These are phyloP conservation scores for Xenopus petersii DNA, from an alignment of 2,797 vertebrate species.

Conservation along the genomic window DNA sequence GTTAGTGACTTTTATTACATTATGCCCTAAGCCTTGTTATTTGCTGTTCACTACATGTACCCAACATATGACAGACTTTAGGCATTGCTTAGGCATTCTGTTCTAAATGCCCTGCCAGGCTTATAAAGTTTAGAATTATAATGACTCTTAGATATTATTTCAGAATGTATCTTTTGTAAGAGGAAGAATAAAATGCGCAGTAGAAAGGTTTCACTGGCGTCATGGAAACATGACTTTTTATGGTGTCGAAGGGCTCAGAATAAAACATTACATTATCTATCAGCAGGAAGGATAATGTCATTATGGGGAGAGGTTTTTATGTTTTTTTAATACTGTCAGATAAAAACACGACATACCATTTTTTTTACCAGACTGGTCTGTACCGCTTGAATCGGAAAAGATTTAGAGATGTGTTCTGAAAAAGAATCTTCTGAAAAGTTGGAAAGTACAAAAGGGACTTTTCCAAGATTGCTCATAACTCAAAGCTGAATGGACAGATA, in stretches of 20 bases:
- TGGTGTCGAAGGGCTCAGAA: slow-evolving; percentile 14
- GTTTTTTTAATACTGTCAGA: slow-evolving; percentile 20
- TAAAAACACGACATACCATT: not conserved
- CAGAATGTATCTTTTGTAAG: slow-evolving; percentile 4
- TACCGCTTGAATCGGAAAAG: not conserved
- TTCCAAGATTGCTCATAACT: not conserved
- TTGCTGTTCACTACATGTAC: no score
- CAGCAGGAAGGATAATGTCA: slow-evolving; percentile 34
- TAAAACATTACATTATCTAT: slow-evolving; percentile 15
- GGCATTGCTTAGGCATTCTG: no score
- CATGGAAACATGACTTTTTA: slow-evolving; percentile 8
- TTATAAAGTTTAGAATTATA: no score
- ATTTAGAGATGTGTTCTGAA: not conserved
- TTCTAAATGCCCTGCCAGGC: no score
- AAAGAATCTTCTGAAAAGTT: not conserved
- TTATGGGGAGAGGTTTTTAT: slow-evolving; percentile 9
- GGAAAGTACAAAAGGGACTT: not conserved
- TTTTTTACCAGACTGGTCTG: no score
- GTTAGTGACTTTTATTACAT: no score
- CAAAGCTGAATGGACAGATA: not conserved
- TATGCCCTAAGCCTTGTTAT: no score
- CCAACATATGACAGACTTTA: no score
- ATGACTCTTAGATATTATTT: slow-evolving; percentile 4
- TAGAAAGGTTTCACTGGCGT: slow-evolving; percentile 11
- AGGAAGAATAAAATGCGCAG: slow-evolving; percentile 3